These are phyloP conservation scores for Patiria pectinifera DNA, from an alignment of 53 echinoderm and acorn worm genomes.

Conservation along the genomic window DNA sequence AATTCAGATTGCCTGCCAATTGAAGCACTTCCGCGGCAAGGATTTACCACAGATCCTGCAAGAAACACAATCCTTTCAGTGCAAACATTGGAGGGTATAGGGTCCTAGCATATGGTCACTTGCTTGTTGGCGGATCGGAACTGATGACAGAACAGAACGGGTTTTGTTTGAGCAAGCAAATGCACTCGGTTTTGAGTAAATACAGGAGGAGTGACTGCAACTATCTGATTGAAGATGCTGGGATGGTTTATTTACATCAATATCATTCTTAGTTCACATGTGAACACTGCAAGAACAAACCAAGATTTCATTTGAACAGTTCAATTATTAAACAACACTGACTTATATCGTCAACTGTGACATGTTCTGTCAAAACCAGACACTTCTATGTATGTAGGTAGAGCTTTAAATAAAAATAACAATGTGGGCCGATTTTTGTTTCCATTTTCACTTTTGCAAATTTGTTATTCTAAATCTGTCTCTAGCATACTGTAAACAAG, in stretches of 20 bases:
- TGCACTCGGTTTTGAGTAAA: constrained; percentile 8
- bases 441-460: no score
- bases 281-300: not conserved
- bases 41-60: not conserved
- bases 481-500: no score
- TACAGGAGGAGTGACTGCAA: not conserved
- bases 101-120: not conserved
- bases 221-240: not conserved
- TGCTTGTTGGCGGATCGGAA: not conserved
- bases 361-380: no score
- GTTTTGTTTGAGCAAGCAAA: constrained; percentile 6
- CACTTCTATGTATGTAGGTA: no score
- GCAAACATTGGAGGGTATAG: not conserved
- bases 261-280: not conserved
- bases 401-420: no score
- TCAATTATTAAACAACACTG: not conserved
- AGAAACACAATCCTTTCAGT: not conserved
- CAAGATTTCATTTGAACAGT: not conserved
- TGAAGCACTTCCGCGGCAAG: not conserved
- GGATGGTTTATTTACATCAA: not conserved
- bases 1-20: not conserved
- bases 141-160: not conserved
- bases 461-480: no score
- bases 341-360: no score
- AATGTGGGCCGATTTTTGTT: no score